Evolutionary conservation across 2,113 vertebrate genomes (phyloP).

Genomic region (Lucifuga dentata): DNA sequence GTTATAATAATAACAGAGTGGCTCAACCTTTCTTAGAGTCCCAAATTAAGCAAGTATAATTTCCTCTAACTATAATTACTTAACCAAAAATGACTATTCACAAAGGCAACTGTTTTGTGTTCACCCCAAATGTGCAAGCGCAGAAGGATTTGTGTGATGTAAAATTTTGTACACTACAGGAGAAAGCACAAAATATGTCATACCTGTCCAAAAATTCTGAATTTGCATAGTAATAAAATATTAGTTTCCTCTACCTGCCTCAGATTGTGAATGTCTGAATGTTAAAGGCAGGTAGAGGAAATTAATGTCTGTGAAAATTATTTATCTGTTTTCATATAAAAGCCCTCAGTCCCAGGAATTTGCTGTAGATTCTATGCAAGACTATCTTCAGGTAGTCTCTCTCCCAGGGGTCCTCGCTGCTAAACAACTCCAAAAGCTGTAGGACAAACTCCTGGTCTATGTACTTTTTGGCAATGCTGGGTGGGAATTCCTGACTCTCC

Average conservation of each 20-base stretch:
- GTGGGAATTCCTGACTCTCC: conserved; percentile 99
- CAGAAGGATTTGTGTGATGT: conserved; percentile 1
- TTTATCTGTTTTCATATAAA: conserved; percentile 99
- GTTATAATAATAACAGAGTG: conserved; percentile 4
- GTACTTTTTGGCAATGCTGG: conserved; percentile 99
- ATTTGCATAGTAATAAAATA: too few species aligned
- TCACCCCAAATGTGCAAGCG: not conserved
- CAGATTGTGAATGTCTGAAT: too few species aligned
- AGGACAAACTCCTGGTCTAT: conserved; percentile 99
- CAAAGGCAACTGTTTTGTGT: not conserved
- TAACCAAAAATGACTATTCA: conserved; percentile 11
- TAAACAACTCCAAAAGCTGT: conserved; percentile 98
- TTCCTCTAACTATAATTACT: conserved; percentile 21
- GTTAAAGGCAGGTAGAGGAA: too few species aligned
- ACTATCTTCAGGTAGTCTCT: conserved; percentile 99
- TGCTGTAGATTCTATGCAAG: conserved; percentile 99
- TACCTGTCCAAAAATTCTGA: too few species aligned
- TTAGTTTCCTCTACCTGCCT: not conserved
- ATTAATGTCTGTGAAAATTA: too few species aligned
- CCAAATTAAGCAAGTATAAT: conserved; percentile 21
- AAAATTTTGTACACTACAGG: not conserved
- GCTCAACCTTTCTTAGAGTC: not conserved
- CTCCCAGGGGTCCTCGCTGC: conserved; percentile 99
- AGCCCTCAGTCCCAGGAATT: conserved; percentile 99
- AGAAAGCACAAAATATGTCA: too few species aligned